phyloP scores from a whole-genome alignment of 2,113 vertebrate species.

The Halcyon senegalensis region DNA sequence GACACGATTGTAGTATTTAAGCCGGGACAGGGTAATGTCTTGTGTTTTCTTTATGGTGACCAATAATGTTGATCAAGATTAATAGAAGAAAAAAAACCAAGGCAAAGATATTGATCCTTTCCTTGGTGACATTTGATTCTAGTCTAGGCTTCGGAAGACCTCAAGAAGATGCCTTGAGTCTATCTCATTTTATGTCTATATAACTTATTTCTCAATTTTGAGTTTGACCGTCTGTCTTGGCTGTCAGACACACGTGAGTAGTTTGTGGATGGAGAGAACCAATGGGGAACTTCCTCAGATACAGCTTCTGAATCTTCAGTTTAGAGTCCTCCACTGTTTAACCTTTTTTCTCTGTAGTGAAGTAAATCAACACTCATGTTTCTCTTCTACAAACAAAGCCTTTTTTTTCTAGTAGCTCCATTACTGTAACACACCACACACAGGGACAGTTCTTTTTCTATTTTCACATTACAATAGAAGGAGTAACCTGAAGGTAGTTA shows the following conservation, averaged over 20 bases:
- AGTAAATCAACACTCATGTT: not conserved
- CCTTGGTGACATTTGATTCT: not conserved
- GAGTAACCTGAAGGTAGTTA: not conserved
- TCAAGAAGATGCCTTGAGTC: not conserved
- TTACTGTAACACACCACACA: not conserved
- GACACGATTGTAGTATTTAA: not conserved
- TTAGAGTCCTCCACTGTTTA: not conserved
- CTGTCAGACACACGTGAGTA: not conserved
- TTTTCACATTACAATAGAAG: not conserved
- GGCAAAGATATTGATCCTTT: not conserved
- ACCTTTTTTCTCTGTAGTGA: not conserved
- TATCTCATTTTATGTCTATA: not conserved
- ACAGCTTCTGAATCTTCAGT: not conserved
- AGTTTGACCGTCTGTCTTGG: not conserved
- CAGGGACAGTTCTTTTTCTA: not conserved
- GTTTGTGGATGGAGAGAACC: not conserved
- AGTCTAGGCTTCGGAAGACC: not conserved
- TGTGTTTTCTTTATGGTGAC: not conserved
- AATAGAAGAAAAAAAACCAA: not conserved
- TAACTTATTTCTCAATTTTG: not conserved
- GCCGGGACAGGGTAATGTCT: not conserved
- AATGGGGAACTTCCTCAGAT: not conserved
- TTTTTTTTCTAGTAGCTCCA: not conserved
- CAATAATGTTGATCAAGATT: not conserved
- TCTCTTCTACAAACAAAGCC: not conserved